These are phyloP conservation scores for Muscicapa comitata DNA, from an alignment of 2,797 vertebrate species.

Conservation along the genomic window DNA sequence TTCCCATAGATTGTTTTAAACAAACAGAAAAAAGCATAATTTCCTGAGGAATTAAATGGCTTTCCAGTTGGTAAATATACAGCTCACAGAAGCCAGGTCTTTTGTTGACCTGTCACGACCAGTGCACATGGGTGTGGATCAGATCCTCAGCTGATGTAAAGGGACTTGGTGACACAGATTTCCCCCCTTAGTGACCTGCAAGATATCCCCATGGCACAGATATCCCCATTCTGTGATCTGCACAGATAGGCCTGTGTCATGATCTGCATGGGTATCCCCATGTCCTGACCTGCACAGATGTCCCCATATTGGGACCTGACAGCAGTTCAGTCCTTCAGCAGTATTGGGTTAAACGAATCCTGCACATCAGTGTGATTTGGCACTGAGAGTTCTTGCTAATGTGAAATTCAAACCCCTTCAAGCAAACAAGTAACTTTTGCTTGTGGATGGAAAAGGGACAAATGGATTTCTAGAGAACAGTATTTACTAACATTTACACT, in stretches of 20 bases:
- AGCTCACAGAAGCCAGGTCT: background rate
- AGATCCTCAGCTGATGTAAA: background rate
- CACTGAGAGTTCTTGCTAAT: background rate
- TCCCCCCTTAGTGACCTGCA: background rate
- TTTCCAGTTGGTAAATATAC: background rate
- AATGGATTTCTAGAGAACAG: background rate
- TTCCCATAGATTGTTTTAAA: background rate
- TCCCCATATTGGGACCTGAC: accelerated
- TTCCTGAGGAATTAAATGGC: background rate
- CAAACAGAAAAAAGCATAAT: background rate
- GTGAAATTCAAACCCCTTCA: constrained; percentile 11
- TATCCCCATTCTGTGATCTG: background rate
- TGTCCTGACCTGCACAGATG: background rate
- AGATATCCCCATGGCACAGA: background rate
- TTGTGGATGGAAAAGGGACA: background rate
- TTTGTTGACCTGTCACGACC: background rate
- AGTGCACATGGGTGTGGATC: background rate
- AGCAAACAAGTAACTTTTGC: background rate
- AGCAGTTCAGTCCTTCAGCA: accelerated
- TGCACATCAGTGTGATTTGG: background rate
- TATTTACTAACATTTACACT: background rate
- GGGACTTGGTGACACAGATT: accelerated
- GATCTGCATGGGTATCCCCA: too few relatives aligned
- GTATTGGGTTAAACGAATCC: background rate
- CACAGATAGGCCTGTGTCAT: background rate